Percentiles rank a stretch among this genome's conserved stretches.
Conservation (phyloP, 35 echinoderm and acorn worm species). For the Acanthaster planci region DNA sequence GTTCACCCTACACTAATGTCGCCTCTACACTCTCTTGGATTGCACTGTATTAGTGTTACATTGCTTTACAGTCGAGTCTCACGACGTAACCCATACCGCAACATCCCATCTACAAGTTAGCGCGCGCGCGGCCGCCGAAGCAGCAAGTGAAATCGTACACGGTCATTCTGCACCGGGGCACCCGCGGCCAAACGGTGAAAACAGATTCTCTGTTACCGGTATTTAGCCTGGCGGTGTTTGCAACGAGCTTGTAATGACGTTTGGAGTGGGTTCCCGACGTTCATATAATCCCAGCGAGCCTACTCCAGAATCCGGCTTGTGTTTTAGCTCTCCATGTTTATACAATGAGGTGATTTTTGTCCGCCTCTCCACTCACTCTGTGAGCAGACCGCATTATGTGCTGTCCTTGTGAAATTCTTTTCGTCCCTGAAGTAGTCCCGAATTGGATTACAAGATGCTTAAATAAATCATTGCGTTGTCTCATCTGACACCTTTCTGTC, state of each 20-base stretch:
- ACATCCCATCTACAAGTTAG: background rate
- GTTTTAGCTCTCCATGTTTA: conserved; percentile 25
- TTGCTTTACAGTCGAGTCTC: background rate
- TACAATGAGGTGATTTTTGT: background rate
- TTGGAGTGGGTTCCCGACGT: conserved; percentile 1
- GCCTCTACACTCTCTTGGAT: background rate
- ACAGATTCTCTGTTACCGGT: background rate
- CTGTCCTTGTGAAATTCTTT: background rate
- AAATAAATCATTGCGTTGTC: conserved; percentile 3
- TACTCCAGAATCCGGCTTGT: background rate
- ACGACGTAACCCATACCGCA: background rate
- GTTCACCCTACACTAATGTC: too few relatives aligned
- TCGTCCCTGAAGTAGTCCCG: background rate
- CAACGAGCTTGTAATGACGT: conserved; percentile 24
- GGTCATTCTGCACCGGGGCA: background rate
- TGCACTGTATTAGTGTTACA: conserved; percentile 9
- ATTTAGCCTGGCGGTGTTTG: background rate
- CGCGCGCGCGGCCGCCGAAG: background rate
- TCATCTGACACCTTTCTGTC: background rate
- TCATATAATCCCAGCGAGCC: conserved; percentile 3
- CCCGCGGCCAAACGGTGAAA: background rate
- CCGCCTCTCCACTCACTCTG: background rate
- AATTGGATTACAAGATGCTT: conserved; percentile 4
- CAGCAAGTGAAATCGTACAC: conserved; percentile 9
- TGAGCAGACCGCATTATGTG: background rate